Percentiles rank a stretch among this genome's conserved stretches.
Conservation (phyloP, 92 coral and sea anemone genomes). For the Blastomussa wellsi region DNA sequence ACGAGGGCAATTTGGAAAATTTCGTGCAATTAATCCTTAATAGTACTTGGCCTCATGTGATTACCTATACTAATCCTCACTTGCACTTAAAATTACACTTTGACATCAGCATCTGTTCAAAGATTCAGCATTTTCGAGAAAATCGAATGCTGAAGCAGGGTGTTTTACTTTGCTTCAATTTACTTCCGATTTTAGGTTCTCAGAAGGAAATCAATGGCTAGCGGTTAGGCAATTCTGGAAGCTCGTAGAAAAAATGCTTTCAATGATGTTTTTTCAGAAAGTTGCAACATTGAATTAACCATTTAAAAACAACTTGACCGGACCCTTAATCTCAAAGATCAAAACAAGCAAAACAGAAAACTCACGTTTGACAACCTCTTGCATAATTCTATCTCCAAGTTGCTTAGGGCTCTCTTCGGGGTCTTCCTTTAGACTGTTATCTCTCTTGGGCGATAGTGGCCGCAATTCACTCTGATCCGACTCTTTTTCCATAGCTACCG, state of each 20-base stretch:
- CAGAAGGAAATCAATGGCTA: not conserved
- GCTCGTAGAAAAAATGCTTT: not conserved
- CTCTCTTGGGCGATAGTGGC: constrained; percentile 56
- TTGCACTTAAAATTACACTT: too few species aligned
- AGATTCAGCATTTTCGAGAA: too few species aligned
- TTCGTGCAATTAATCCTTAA: too few species aligned
- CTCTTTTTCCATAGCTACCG: constrained; percentile 83
- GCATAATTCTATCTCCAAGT: constrained; percentile 77
- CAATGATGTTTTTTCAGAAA: not conserved
- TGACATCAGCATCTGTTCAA: too few species aligned
- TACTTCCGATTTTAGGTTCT: not conserved
- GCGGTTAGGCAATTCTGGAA: not conserved
- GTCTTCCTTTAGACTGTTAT: constrained; percentile 46
- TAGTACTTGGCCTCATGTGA: too few species aligned
- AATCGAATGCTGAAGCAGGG: too few species aligned
- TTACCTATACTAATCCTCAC: too few species aligned
- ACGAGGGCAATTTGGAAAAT: too few species aligned
- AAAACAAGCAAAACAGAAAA: not conserved
- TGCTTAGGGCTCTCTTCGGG: constrained; percentile 67
- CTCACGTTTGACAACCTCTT: constrained; percentile 40
- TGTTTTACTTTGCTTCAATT: not conserved
- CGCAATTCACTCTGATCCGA: constrained; percentile 75
- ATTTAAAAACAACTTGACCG: too few species aligned
- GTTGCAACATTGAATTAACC: not conserved
- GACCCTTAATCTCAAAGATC: not conserved